Base-by-base conservation (phyloP, 2,888 invertebrate genomes). In the Trissonchulus sp. region DNA sequence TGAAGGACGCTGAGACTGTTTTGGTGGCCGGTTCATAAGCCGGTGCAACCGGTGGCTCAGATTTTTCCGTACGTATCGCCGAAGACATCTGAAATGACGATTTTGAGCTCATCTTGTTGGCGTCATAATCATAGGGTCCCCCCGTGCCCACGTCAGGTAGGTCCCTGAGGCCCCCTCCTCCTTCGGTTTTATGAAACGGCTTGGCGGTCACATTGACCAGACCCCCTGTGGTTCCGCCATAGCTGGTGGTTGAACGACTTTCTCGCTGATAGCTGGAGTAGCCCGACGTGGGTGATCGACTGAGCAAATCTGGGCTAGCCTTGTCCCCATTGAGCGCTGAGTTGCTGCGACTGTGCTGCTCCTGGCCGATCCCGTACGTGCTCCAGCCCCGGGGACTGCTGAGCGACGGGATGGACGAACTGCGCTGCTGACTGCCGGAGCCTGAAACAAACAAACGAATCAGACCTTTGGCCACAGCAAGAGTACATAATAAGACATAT, bases 221-320 rank as follows among this genome's bases (percentile, higher is more conserved):
- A 23, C 74, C 68, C 78, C 78, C 0, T n/a, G n/a, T n/a, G 78
- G 60, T 23, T 79, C 80, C 30, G 79, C 74, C 62, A 78, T 80
- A 3, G 72, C 62, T 36, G 79, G 79, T n/a, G 77, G 75, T 33
- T 77, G 77, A 60, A 77, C 79, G 60, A 75, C 75, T 0, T 74
- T 74, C 63, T 74, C 77, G 69, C 77, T 76, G 23, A 76, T 75
- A 15, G 72, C 38, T 36, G 74, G 76, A 28, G 75, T 23, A 15
- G 48, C 8, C 48, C 8, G 23, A 48, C 48, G 48, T 48, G 48
- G 48, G 23, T 48, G 48, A 48, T 15, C 23, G 23, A 15, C 48
- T 23, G 8, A 48, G 23, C 8, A 15, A 8, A 8, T 23, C 48
- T 8, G 48, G 8, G 23, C 48, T 23, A 48, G 23, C 8, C 23